These are phyloP conservation scores for Eubucco bourcierii DNA, from an alignment of 2,113 vertebrate species.

Conservation along the genomic window DNA sequence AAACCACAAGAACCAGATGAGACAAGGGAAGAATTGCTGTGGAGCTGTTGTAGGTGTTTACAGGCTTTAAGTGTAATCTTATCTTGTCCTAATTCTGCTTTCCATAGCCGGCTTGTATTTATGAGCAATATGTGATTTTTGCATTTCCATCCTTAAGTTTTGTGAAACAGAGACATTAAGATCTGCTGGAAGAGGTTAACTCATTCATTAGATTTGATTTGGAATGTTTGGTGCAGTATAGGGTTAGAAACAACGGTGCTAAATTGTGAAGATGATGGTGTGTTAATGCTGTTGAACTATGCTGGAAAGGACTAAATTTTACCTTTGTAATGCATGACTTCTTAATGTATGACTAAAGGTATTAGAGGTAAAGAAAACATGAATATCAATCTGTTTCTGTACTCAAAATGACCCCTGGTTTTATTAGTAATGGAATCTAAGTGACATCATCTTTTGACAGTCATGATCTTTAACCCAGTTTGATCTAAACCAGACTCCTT, in stretches of 20 bases:
- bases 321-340: conserved; percentile 12
- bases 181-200: neutral
- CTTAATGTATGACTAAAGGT: conserved; percentile 27
- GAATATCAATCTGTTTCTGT: conserved; percentile 68
- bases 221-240: neutral
- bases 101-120: neutral
- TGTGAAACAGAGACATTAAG: neutral
- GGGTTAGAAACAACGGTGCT: neutral
- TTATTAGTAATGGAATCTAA: conserved; percentile 75
- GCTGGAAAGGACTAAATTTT: neutral
- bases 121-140: neutral
- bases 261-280: neutral
- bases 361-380: conserved; percentile 66
- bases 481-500: conserved; percentile 83
- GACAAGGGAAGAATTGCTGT: neutral
- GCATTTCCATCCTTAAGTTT: neutral
- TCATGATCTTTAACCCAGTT: conserved; percentile 80
- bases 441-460: conserved; percentile 81
- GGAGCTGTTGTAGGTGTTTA: neutral
- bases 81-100: neutral
- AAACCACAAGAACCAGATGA: neutral
- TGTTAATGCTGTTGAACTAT: neutral
- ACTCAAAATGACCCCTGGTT: conserved; percentile 75
- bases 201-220: neutral
- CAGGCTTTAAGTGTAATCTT: neutral